These are phyloP conservation scores for Sipha maydis DNA, from an alignment of 2,888 invertebrate genomes.

Conservation along the genomic window DNA sequence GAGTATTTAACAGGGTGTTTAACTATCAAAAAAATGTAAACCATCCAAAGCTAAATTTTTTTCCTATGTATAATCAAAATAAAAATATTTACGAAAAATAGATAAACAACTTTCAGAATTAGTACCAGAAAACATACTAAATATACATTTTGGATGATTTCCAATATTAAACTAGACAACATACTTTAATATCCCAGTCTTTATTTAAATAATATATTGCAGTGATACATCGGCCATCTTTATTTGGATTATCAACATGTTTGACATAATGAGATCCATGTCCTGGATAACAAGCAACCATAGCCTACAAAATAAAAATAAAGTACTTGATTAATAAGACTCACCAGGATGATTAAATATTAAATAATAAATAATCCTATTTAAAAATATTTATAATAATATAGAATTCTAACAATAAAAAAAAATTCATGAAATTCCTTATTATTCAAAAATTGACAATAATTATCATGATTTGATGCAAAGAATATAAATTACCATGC, in stretches of 20 bases:
- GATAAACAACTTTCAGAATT: background rate
- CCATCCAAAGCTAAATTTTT: background rate
- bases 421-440: too few species aligned
- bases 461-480: background rate
- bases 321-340: background rate
- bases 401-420: too few species aligned
- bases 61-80: background rate
- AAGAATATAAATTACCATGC: too few species aligned
- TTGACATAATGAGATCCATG: constrained; percentile 93
- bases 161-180: constrained; percentile 64
- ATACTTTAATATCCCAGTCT: constrained; percentile 87
- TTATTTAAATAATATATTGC: constrained; percentile 97
- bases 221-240: constrained; percentile 95
- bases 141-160: constrained; percentile 53
- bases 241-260: constrained; percentile 97
- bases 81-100: background rate
- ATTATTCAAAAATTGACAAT: background rate
- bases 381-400: background rate
- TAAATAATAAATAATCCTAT: background rate
- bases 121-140: constrained; percentile 4
- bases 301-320: constrained; percentile 77
- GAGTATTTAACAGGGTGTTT: background rate
- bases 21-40: background rate
- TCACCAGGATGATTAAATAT: background rate
- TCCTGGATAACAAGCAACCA: constrained; percentile 98